Percentiles rank a stretch among this genome's conserved stretches.
phyloP scores from a whole-genome alignment of 2,888 invertebrate genomes.

The Thumatha senex region DNA sequence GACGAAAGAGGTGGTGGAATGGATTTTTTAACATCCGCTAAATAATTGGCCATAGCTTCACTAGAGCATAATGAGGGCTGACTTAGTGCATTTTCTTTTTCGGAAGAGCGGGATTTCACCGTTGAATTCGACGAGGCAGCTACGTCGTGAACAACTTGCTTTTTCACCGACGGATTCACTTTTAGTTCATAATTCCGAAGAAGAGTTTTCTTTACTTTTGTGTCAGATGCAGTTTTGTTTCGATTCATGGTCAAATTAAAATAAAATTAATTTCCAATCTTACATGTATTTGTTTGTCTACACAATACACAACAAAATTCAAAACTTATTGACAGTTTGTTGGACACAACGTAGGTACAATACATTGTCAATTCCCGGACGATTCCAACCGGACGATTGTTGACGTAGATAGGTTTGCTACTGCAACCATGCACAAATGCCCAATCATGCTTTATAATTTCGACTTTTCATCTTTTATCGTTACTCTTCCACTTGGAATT shows the following conservation, averaged over 20 bases:
- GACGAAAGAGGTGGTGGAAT: slow-evolving; percentile 38
- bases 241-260: neutral
- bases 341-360: too few species aligned
- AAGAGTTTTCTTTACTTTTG: slow-evolving; percentile 71
- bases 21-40: slow-evolving; percentile 54
- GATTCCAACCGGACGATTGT: too few species aligned
- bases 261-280: neutral
- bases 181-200: slow-evolving; percentile 64
- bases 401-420: too few species aligned
- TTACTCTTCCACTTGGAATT: too few species aligned
- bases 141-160: slow-evolving; percentile 48
- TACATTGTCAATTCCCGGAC: too few species aligned
- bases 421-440: too few species aligned
- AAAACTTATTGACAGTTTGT: slow-evolving; percentile 1
- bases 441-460: too few species aligned
- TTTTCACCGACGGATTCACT: slow-evolving; percentile 39
- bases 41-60: slow-evolving; percentile 62
- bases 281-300: slow-evolving; percentile 3
- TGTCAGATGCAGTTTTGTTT: slow-evolving; percentile 50
- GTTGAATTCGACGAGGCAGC: slow-evolving; percentile 40
- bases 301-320: slow-evolving; percentile 19
- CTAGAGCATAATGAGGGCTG: slow-evolving; percentile 70
- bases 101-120: slow-evolving; percentile 26
- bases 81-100: slow-evolving; percentile 50
- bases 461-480: too few species aligned